phyloP scores from a whole-genome alignment of 1,140 invertebrate species.

The Ctenoplectra terminalis region DNA sequence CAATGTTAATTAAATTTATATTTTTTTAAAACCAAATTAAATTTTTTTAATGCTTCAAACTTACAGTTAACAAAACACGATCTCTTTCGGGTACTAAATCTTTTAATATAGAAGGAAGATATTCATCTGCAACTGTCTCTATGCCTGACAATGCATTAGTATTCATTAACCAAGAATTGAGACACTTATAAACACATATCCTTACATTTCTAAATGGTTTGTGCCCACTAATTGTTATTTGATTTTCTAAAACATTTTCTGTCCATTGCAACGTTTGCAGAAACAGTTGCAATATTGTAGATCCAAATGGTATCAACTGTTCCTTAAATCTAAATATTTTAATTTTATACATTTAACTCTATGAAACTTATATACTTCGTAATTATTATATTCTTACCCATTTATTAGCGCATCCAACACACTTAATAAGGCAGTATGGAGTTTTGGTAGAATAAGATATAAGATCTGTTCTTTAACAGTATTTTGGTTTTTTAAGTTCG shows the following conservation, averaged over 20 bases:
- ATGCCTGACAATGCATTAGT: conserved; percentile 62
- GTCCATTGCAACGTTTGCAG: conserved; percentile 62
- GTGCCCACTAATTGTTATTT: conserved; percentile 47
- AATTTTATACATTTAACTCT: not conserved
- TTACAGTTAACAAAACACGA: conserved; percentile 66
- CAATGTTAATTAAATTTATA: too few relatives aligned
- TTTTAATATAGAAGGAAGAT: conserved; percentile 62
- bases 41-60: conserved; percentile 21
- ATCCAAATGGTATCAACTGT: conserved; percentile 61
- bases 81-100: conserved; percentile 70
- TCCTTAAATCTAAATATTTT: conserved; percentile 58
- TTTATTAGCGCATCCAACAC: conserved; percentile 72
- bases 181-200: conserved; percentile 67
- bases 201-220: conserved; percentile 68
- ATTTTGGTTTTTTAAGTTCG: conserved; percentile 61
- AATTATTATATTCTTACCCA: conserved; percentile 62
- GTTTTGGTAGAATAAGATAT: conserved; percentile 69
- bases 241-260: conserved; percentile 26
- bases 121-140: conserved; percentile 66
- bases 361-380: not conserved
- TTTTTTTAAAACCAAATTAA: too few relatives aligned
- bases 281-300: conserved; percentile 58
- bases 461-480: conserved; percentile 67
- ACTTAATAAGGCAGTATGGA: conserved; percentile 70
- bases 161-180: conserved; percentile 64